Conservation (phyloP, 2,113 vertebrate genomes). For the Talpa occidentalis region DNA sequence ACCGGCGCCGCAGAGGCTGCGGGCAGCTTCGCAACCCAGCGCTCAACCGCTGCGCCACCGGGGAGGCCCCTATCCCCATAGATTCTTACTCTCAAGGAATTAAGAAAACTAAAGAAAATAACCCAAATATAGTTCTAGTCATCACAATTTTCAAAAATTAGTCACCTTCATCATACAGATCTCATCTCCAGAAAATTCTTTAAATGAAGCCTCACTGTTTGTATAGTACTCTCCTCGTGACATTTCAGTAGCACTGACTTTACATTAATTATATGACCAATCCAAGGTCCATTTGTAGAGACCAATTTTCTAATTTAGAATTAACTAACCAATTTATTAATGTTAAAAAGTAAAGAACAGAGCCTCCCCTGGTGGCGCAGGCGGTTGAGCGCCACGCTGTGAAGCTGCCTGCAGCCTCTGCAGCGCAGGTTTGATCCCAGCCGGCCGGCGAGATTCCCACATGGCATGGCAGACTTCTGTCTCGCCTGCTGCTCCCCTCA, state of each 20-base stretch:
- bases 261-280: neutral
- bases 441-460: no score
- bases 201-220: neutral
- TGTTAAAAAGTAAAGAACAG: neutral
- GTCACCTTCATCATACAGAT: neutral
- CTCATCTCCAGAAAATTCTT: neutral
- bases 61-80: neutral
- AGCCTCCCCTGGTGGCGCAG: no score
- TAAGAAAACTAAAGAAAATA: neutral
- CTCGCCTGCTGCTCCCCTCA: no score
- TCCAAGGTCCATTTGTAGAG: neutral
- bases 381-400: no score
- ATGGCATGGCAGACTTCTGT: no score
- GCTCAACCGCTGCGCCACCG: no score
- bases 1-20: no score
- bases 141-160: neutral
- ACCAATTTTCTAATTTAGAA: conserved; percentile 7
- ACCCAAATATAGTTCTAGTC: neutral
- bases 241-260: neutral
- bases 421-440: no score
- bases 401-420: no score
- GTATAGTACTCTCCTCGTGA: neutral
- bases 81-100: neutral
- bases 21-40: no score
- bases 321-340: no score